These are phyloP conservation scores for Rhyacophila evoluta DNA, from an alignment of 2,888 invertebrate species.

Conservation along the genomic window DNA sequence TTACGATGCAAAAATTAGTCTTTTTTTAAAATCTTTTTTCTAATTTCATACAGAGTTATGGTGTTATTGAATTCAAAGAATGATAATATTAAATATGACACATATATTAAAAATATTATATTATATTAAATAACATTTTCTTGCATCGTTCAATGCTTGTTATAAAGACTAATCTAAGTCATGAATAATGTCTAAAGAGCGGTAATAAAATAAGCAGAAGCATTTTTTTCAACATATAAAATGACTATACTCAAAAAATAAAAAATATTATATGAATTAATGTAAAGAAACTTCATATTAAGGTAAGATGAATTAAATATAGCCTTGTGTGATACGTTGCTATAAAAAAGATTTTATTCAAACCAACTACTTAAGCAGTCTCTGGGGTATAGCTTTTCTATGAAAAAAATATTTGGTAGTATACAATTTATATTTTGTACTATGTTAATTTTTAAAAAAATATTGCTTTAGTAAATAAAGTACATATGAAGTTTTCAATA, in stretches of 20 bases:
- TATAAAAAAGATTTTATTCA: not conserved
- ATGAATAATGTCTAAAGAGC: conserved; percentile 18
- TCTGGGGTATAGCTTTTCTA: too few species aligned
- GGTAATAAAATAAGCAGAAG: conserved; percentile 1
- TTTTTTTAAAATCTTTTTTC: too few species aligned
- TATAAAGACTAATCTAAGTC: not conserved
- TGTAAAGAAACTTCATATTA: not conserved
- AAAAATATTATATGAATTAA: not conserved
- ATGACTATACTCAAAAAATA: not conserved
- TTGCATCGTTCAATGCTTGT: not conserved
- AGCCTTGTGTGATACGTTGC: not conserved
- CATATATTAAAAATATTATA: too few species aligned
- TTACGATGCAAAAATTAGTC: too few species aligned
- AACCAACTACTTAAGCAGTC: not conserved
- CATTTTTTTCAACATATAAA: not conserved
- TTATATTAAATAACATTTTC: not conserved
- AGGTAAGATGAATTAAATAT: not conserved
- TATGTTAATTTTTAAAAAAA: too few species aligned
- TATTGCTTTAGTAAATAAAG: too few species aligned
- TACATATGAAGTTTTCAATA: too few species aligned
- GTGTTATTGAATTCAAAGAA: too few species aligned
- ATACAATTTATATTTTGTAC: too few species aligned
- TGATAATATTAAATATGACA: too few species aligned
- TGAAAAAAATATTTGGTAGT: too few species aligned
- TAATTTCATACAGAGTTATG: too few species aligned